Evolutionary conservation across 2,888 invertebrate genomes (phyloP), one percentile per base, ranked within the genome.

Genomic region (Bimastos eiseni): DNA sequence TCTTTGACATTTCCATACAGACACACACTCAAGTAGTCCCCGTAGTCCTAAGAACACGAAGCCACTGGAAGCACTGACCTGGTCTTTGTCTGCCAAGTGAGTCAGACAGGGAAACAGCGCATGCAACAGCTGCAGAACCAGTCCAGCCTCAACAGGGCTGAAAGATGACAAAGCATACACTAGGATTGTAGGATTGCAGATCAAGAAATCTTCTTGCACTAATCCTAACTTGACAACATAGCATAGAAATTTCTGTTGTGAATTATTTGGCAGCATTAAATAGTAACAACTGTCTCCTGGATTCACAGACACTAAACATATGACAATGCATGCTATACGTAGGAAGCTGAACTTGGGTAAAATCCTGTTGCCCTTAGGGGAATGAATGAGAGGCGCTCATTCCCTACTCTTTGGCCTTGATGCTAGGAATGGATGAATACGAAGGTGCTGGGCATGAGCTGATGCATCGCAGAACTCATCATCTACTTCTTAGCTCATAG

Each of bases 51-150:
- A n/a, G n/a, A 13, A 90, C 33, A 49, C 34, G 44, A 36, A 55
- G 49, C 17, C 15, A 17, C n/a, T 33, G 70, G 70, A 70, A 70
- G 17, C n/a, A 70, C 70, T 70, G 4, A 90, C 90, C 89, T 90
- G 88, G 70, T 88, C 33, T 89, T 89, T 37, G 41, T 37, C 49
- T 17, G n/a, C 38, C 90, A 92, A 92, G 36, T 93, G 91, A 33
- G 93, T 92, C 38, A 94, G 92, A 24, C 93, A 93, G 19, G 94
- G 94, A n/a, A 94, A 93, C 13, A 94, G 92, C 91, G 93, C 93
- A 92, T 94, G 94, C 34, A 94, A 92, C 37, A 94, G 92, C 91
- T 94, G 94, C 38, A 94, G 92, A 0, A 92, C 92, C 89, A 93
- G 91, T 88, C 93, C 86, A 36, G 86, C 86, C 36, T 86, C 86